Conservation (phyloP, 1,140 invertebrate species). For the Aphelenchoides fujianensis region DNA sequence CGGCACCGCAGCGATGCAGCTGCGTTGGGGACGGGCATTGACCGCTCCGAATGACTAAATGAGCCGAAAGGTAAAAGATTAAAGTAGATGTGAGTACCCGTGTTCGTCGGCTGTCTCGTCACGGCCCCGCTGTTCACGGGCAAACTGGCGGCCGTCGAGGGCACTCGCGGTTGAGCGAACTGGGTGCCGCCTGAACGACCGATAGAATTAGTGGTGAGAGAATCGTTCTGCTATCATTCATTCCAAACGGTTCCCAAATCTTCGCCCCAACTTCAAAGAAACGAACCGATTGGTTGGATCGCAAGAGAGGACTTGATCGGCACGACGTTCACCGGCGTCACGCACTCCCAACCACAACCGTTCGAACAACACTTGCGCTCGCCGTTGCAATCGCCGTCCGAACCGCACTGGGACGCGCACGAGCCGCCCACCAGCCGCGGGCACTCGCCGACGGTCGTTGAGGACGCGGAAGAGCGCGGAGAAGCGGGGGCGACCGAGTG, state of each 20-base stretch:
- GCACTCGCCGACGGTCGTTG: constrained; percentile 33
- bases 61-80: too few relatives aligned
- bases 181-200: constrained; percentile 8
- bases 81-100: too few relatives aligned
- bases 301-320: constrained; percentile 36
- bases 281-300: constrained; percentile 35
- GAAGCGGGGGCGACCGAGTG: too few relatives aligned
- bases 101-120: background rate
- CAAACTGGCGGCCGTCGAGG: background rate
- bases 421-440: constrained; percentile 39
- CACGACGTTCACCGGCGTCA: constrained; percentile 36
- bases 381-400: constrained; percentile 37
- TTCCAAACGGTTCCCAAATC: too few relatives aligned
- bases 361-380: constrained; percentile 49
- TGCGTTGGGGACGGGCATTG: constrained; percentile 4
- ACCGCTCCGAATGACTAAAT: background rate
- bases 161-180: constrained; percentile 17
- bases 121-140: constrained; percentile 12
- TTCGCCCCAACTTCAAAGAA: too few relatives aligned
- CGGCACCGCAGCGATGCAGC: constrained; percentile 24
- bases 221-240: too few relatives aligned
- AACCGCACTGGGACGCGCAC: constrained; percentile 37
- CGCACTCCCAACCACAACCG: constrained; percentile 53
- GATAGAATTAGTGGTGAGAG: constrained; percentile 7
- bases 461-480: too few relatives aligned